Base-by-base conservation (phyloP, 1,140 invertebrate genomes). In the Trichomalopsis sarcophagae region DNA sequence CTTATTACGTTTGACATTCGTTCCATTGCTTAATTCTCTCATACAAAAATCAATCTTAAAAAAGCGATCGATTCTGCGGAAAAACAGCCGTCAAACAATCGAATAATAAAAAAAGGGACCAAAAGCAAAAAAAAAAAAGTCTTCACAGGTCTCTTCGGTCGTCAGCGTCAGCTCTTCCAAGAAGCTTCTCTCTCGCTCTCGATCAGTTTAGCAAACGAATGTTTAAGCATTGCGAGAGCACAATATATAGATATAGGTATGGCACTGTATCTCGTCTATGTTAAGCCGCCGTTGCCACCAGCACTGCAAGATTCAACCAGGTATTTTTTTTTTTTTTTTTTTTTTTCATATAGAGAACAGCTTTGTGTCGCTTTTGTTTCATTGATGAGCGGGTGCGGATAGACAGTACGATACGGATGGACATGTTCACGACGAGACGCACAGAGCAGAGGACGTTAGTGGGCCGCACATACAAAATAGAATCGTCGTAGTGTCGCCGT, bases 271-370 rank as follows among this genome's bases (percentile, higher is more conserved):
- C 2, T 77, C 11, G 75, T 73, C 88, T 75, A 89, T 79, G 73
- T 89, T 75, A 90, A 81, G 84, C 89, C 40, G 84, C 86, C 77
- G 85, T 85, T 79, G 86, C 86, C 88, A 89, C 84, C 85, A 86
- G 87, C 78, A 84, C 89, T 89, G 89, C 81, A 89, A 89, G 62
- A 87, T 77, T 88, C 84, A 89, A 89, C 81, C 36, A 84, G 68
- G 80, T 62, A n/a, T 50, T 10, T 50, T 50, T 50, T 50, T 50
- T 2, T 50, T 74, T 86, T n/a, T 27, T 27, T 27, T 27, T 27
- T 1, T 27, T 27, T 27, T 27, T 27, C 78, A 75, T 3, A 36
- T 3, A 36, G 33, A 36, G 33, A 36, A 36, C 33, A 36, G 33
- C 33, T 36, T 36, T 4, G 2, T 27, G 27, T 36, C 33, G 33